Conservation (phyloP, 1,140 invertebrate species). For the Acromyrmex heyeri region DNA sequence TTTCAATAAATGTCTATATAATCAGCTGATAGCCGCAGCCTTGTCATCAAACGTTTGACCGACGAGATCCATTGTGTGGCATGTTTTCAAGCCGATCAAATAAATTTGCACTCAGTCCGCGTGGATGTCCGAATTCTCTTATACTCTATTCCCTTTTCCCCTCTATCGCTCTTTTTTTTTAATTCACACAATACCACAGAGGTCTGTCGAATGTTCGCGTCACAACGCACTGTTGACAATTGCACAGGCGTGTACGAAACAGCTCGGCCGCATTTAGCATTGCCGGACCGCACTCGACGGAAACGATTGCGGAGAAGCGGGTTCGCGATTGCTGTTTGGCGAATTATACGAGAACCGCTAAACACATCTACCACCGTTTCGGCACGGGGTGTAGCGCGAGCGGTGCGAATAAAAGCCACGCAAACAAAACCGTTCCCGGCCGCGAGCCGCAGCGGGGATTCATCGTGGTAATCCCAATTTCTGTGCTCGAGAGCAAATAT, state of each 20-base stretch:
- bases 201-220: slow-evolving; percentile 27
- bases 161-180: background rate
- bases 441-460: background rate
- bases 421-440: slow-evolving; percentile 59
- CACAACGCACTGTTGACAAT: background rate
- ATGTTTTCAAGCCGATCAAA: slow-evolving; percentile 32
- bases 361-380: slow-evolving; percentile 31
- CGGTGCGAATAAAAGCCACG: slow-evolving; percentile 54
- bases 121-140: slow-evolving; percentile 28
- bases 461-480: slow-evolving; percentile 59
- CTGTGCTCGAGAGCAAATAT: slow-evolving; percentile 67
- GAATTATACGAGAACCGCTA: slow-evolving; percentile 44
- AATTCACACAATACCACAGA: slow-evolving; percentile 9
- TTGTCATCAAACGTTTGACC: slow-evolving; percentile 27
- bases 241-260: background rate
- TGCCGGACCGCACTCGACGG: slow-evolving; percentile 23
- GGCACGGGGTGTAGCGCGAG: background rate
- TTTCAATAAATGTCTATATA: slow-evolving; percentile 28
- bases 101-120: slow-evolving; percentile 41
- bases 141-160: background rate
- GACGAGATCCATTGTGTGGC: slow-evolving; percentile 24
- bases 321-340: slow-evolving; percentile 37
- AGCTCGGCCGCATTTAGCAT: slow-evolving; percentile 53
- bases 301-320: slow-evolving; percentile 9
- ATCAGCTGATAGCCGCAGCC: slow-evolving; percentile 36